Evolutionary conservation across 2,797 vertebrate species (phyloP).

Genomic region (Molossus alvarezi): DNA sequence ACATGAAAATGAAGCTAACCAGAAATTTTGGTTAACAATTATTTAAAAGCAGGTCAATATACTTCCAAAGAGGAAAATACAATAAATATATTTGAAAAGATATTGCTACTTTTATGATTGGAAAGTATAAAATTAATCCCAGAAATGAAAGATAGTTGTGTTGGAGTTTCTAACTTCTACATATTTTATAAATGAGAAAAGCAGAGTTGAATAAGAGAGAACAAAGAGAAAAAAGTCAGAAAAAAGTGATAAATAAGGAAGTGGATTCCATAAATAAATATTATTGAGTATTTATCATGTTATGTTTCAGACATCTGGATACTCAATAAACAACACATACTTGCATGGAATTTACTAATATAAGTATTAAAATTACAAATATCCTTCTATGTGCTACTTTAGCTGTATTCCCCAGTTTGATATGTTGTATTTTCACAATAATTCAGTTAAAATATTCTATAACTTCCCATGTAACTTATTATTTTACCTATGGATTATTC

Average conservation of each 20-base stretch:
- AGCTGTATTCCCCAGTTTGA: neutral
- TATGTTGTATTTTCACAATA: slow-evolving; percentile 1
- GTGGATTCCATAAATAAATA: neutral
- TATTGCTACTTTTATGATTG: neutral
- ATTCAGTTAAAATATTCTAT: slow-evolving; percentile 7
- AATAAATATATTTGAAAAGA: slow-evolving; percentile 46
- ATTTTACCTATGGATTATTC: neutral
- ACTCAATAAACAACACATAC: neutral
- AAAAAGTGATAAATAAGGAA: neutral
- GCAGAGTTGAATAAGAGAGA: neutral
- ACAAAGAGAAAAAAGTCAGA: neutral
- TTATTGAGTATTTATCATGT: neutral
- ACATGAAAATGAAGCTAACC: slow-evolving; percentile 39
- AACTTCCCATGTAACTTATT: neutral
- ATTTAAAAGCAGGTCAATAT: slow-evolving; percentile 53
- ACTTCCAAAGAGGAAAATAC: neutral
- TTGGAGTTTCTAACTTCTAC: neutral
- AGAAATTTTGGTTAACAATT: neutral
- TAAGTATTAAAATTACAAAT: slow-evolving; percentile 28
- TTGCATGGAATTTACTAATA: neutral
- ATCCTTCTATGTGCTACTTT: neutral
- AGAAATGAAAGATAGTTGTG: neutral
- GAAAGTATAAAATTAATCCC: neutral
- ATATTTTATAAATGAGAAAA: slow-evolving; percentile 29
- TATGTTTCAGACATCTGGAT: neutral